Evolutionary conservation across 2,113 vertebrate genomes (phyloP).

Genomic region (Sylvietta virens): DNA sequence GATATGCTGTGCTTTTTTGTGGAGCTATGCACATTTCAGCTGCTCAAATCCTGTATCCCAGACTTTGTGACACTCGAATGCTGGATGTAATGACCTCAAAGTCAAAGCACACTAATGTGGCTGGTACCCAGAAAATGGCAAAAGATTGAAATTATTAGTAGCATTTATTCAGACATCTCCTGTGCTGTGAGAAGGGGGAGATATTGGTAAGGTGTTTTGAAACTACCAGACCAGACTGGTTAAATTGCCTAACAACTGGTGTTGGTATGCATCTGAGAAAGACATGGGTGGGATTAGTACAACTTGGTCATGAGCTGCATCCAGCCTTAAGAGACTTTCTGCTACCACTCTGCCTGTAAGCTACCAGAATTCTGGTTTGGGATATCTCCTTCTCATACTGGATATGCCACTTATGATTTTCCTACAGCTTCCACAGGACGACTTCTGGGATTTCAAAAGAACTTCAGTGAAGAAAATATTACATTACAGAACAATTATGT

Average conservation of each 20-base stretch:
- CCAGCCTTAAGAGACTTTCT: neutral
- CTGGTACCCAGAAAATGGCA: neutral
- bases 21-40: neutral
- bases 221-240: neutral
- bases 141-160: neutral
- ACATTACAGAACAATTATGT: neutral
- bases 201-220: neutral
- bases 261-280: neutral
- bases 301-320: neutral
- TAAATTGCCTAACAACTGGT: neutral
- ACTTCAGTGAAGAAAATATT: neutral
- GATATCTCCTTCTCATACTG: neutral
- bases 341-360: neutral
- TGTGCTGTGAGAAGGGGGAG: neutral
- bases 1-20: neutral
- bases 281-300: neutral
- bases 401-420: neutral
- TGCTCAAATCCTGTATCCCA: neutral
- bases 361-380: neutral
- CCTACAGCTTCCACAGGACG: neutral
- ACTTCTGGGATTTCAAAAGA: neutral
- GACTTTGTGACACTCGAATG: neutral
- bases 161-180: neutral
- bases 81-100: neutral
- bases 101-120: neutral